These are phyloP conservation scores for Chrysochloris asiatica DNA, from an alignment of 2,113 vertebrate species.

Conservation along the genomic window DNA sequence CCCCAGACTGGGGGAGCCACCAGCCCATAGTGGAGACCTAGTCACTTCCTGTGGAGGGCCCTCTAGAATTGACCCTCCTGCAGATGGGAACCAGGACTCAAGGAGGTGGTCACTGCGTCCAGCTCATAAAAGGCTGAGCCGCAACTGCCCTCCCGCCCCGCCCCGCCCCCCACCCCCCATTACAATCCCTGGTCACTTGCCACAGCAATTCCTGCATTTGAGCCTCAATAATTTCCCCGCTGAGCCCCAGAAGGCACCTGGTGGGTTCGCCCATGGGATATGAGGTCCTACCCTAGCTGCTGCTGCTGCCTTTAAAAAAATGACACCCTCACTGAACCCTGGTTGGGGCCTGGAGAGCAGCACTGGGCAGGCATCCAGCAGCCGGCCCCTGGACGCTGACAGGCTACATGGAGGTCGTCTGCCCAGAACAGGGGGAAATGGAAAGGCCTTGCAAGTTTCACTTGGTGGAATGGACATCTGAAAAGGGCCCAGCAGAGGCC, in stretches of 20 bases:
- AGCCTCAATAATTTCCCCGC: background rate
- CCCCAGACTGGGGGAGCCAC: too few relatives aligned
- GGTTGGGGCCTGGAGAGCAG: fast-evolving
- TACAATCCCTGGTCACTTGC: too few relatives aligned
- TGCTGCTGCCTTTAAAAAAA: background rate
- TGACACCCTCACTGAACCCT: fast-evolving
- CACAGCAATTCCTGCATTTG: background rate
- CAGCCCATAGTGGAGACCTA: too few relatives aligned
- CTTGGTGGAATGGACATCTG: background rate
- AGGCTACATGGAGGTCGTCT: background rate
- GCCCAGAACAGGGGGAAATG: background rate
- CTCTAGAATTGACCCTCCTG: too few relatives aligned
- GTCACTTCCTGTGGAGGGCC: too few relatives aligned
- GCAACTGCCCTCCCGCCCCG: background rate
- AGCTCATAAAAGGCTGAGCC: background rate
- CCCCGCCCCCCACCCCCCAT: too few relatives aligned
- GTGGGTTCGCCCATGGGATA: background rate
- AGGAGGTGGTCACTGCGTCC: background rate
- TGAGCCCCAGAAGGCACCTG: background rate
- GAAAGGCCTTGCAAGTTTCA: background rate
- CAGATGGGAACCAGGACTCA: fast-evolving
- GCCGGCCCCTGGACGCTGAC: background rate
- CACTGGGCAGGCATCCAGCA: background rate
- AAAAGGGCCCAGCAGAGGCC: background rate
- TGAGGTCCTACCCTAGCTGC: background rate